phyloP scores from a whole-genome alignment of 1,140 invertebrate genomes.

The Mya arenaria region DNA sequence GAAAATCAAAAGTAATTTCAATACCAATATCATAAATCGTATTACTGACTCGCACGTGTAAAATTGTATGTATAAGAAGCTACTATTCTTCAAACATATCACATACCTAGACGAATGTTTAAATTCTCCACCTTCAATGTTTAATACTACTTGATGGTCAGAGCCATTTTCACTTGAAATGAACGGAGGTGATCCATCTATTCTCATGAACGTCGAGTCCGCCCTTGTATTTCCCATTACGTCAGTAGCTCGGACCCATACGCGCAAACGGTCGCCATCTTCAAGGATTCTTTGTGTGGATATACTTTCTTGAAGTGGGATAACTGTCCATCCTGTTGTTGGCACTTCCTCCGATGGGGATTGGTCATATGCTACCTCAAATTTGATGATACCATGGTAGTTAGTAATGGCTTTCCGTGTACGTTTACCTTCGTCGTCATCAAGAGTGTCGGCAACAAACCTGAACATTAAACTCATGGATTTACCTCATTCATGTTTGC shows the following conservation, averaged over 20 bases:
- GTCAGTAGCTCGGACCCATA: constrained; percentile 40
- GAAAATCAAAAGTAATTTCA: too few species aligned
- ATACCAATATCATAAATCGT: too few species aligned
- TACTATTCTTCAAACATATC: too few species aligned
- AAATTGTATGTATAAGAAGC: too few species aligned
- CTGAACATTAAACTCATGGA: too few species aligned
- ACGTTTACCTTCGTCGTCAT: constrained; percentile 20
- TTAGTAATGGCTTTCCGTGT: constrained; percentile 9
- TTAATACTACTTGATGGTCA: too few species aligned
- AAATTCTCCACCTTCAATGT: too few species aligned
- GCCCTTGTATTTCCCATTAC: constrained; percentile 25
- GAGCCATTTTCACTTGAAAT: too few species aligned
- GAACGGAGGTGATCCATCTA: constrained; percentile 19
- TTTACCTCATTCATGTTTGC: too few species aligned
- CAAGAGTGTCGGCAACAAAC: neutral
- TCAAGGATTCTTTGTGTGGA: neutral
- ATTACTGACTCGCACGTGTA: too few species aligned
- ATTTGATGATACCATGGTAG: constrained; percentile 34
- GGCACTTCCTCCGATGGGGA: neutral
- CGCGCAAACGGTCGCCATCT: constrained; percentile 6
- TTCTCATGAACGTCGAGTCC: constrained; percentile 6
- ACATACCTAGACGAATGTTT: too few species aligned
- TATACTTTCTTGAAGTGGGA: neutral
- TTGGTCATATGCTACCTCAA: neutral
- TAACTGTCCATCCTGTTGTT: neutral